phyloP scores from a whole-genome alignment of 2,888 invertebrate species.

The Pasiphila rectangulata region DNA sequence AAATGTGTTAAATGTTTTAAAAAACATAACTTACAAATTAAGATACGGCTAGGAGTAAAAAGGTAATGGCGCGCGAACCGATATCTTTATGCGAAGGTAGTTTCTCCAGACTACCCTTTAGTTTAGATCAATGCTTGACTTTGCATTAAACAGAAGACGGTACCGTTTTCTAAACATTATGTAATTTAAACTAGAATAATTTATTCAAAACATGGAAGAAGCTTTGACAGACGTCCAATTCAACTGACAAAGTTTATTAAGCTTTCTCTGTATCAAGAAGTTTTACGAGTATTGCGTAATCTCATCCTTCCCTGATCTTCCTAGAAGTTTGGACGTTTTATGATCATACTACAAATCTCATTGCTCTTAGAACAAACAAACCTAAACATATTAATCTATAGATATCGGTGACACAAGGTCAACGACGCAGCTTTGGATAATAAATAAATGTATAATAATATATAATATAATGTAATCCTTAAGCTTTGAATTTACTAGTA shows the following conservation, averaged over 20 bases:
- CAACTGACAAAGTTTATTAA: not conserved
- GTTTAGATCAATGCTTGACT: conserved; percentile 42
- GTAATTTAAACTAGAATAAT: not conserved
- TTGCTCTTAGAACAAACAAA: conserved; percentile 55
- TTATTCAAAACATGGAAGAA: not conserved
- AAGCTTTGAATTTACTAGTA: conserved; percentile 22
- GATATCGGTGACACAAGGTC: conserved; percentile 43
- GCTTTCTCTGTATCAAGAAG: not conserved
- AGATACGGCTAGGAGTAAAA: conserved; percentile 53
- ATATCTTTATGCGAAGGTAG: conserved; percentile 46
- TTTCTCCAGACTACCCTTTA: conserved; percentile 42
- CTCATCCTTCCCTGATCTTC: not conserved
- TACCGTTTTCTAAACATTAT: too few relatives aligned
- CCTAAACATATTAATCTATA: conserved; percentile 40
- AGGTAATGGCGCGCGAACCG: conserved; percentile 60
- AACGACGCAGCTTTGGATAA: conserved; percentile 28
- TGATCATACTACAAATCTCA: conserved; percentile 33
- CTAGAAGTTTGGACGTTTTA: conserved; percentile 8
- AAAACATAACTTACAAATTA: conserved; percentile 49
- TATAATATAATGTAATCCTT: conserved; percentile 11
- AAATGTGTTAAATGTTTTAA: conserved; percentile 26
- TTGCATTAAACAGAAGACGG: conserved; percentile 46
- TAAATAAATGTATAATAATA: conserved; percentile 25
- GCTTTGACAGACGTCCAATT: not conserved
- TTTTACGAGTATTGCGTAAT: conserved; percentile 3